phyloP scores from a whole-genome alignment of 2,113 vertebrate genomes.

The Proterorhinus semilunaris region DNA sequence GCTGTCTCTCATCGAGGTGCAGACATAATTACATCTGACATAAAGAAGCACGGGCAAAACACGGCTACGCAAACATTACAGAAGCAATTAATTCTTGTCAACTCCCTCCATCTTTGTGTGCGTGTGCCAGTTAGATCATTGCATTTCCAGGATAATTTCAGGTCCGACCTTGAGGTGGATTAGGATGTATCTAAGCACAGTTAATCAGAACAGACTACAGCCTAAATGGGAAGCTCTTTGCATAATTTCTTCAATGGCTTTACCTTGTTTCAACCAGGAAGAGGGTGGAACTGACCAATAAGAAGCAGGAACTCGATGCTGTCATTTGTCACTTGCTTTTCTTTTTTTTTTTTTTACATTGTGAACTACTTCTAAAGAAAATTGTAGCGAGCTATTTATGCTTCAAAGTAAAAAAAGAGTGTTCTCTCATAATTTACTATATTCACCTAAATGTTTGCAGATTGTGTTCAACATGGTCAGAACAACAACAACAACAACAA shows the following conservation, averaged over 20 bases:
- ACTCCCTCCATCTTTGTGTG: constrained; percentile 44
- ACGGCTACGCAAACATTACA: constrained; percentile 56
- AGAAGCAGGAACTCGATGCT: background rate
- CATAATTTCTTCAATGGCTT: constrained; percentile 34
- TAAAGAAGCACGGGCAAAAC: constrained; percentile 56
- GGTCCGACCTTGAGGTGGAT: constrained; percentile 12
- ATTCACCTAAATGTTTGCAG: no score
- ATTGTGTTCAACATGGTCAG: no score
- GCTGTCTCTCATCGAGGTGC: constrained; percentile 47
- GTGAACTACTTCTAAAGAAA: no score
- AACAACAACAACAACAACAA: no score
- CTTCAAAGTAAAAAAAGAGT: no score
- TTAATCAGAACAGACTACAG: constrained; percentile 24
- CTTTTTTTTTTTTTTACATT: no score
- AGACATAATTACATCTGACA: constrained; percentile 59
- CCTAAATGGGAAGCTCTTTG: constrained; percentile 33
- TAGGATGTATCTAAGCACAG: constrained; percentile 9
- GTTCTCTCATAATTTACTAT: no score
- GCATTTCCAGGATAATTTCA: constrained; percentile 28
- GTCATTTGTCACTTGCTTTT: no score
- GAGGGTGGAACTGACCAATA: background rate
- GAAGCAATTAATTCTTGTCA: constrained; percentile 54
- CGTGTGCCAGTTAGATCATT: constrained; percentile 40
- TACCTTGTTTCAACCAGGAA: constrained; percentile 26
- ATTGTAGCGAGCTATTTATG: no score